Evolutionary conservation across 2,797 vertebrate species (phyloP).

Genomic region (Sphaeramia orbicularis): DNA sequence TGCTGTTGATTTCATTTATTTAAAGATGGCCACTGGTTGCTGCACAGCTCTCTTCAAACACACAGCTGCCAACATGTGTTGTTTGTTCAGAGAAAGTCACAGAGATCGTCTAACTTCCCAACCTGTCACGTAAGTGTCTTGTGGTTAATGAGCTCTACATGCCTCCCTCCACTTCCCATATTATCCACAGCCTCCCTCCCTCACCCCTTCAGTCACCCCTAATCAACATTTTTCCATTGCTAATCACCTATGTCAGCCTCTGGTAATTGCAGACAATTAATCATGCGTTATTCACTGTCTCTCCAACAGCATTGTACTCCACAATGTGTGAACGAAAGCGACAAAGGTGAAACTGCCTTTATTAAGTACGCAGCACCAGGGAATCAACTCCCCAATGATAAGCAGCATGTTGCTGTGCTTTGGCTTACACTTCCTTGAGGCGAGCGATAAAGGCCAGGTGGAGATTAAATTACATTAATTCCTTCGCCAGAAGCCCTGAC

Average conservation of each 20-base stretch:
- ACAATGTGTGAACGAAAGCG: conserved; percentile 31
- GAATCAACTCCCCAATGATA: conserved; percentile 74
- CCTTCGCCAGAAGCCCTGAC: conserved; percentile 72
- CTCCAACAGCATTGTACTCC: conserved; percentile 37
- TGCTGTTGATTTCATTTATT: conserved; percentile 60
- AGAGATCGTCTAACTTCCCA: conserved; percentile 38
- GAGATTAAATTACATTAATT: conserved; percentile 82
- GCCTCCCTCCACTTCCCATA: conserved; percentile 47
- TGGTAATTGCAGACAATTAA: conserved; percentile 77
- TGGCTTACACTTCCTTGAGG: conserved; percentile 74
- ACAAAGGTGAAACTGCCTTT: conserved; percentile 72
- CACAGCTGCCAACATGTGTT: conserved; percentile 48
- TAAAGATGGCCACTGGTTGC: conserved; percentile 23
- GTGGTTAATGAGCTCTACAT: conserved; percentile 59
- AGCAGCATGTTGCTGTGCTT: conserved; percentile 64
- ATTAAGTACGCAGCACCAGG: conserved; percentile 61
- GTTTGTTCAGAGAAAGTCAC: conserved; percentile 40
- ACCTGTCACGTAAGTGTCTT: conserved; percentile 47
- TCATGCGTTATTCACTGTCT: conserved; percentile 70
- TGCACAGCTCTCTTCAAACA: conserved; percentile 29
- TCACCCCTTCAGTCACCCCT: conserved; percentile 60
- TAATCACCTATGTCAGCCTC: conserved; percentile 77
- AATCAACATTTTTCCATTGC: conserved; percentile 72
- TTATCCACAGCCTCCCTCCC: conserved; percentile 25
- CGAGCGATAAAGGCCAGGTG: conserved; percentile 76